Conservation (phyloP, 2,797 vertebrate species). For the Chelon auratus region DNA sequence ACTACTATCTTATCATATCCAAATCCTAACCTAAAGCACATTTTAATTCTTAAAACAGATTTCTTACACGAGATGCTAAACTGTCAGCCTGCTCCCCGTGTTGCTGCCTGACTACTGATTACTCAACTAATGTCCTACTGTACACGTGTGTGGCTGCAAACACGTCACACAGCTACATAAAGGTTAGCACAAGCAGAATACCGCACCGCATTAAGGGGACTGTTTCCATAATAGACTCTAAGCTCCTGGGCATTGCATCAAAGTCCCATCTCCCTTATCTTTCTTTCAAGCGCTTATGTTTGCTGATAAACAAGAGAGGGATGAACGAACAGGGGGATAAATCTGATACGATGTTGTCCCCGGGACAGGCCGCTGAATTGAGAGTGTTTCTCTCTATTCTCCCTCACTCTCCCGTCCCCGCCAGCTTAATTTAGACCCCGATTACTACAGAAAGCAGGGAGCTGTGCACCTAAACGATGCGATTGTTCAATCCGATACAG, state of each 20-base stretch:
- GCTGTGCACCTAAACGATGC: slow-evolving; percentile 42
- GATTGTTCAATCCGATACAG: slow-evolving; percentile 63
- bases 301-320: slow-evolving; percentile 66
- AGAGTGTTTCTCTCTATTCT: slow-evolving; percentile 55
- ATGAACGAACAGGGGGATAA: slow-evolving; percentile 57
- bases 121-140: background rate
- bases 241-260: slow-evolving; percentile 59
- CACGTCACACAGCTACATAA: slow-evolving; percentile 15
- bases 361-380: slow-evolving; percentile 41
- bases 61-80: background rate
- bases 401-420: slow-evolving; percentile 31
- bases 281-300: slow-evolving; percentile 56
- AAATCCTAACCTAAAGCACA: background rate
- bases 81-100: background rate
- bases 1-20: background rate
- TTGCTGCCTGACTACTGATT: slow-evolving; percentile 13
- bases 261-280: slow-evolving; percentile 64
- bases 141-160: slow-evolving; percentile 2
- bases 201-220: slow-evolving; percentile 38
- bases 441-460: slow-evolving; percentile 55
- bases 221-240: slow-evolving; percentile 58
- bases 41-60: background rate
- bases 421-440: slow-evolving; percentile 56
- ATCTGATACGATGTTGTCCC: slow-evolving; percentile 62
- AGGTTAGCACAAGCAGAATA: slow-evolving; percentile 52